Evolutionary conservation across 2,797 vertebrate genomes (phyloP).

Genomic region (Aeoliscus strigatus): DNA sequence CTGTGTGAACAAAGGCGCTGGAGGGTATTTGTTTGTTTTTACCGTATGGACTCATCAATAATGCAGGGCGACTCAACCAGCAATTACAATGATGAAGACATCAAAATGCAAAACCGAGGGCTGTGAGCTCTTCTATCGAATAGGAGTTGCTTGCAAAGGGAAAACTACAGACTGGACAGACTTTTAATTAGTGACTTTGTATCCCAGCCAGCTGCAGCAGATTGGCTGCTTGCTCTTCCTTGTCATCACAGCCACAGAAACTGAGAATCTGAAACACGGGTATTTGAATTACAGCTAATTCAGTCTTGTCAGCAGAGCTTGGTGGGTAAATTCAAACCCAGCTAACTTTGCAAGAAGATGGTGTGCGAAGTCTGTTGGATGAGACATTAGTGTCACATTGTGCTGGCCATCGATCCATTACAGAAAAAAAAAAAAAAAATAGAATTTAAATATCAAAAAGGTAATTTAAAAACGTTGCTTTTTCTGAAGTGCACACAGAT

Average conservation of each 20-base stretch:
- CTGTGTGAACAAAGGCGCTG: constrained; percentile 38
- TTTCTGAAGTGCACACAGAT: no score
- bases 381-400: constrained; percentile 16
- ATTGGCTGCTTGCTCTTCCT: constrained; percentile 60
- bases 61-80: constrained; percentile 57
- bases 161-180: constrained; percentile 60
- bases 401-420: constrained; percentile 2
- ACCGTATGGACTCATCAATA: constrained; percentile 64
- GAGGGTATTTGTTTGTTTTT: constrained; percentile 65
- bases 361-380: no score
- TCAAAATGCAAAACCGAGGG: constrained; percentile 64
- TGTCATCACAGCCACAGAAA: constrained; percentile 58
- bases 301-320: constrained; percentile 27
- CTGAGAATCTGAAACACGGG: constrained; percentile 44
- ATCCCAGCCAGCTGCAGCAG: constrained; percentile 59
- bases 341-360: no score
- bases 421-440: no score
- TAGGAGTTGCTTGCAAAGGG: constrained; percentile 50
- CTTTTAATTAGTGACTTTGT: constrained; percentile 74
- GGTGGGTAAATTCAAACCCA: constrained; percentile 28
- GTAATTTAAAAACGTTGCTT: no score
- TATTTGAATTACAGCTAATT: constrained; percentile 50
- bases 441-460: no score
- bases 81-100: constrained; percentile 72
- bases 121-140: constrained; percentile 49